Conservation (phyloP, 2,888 invertebrate genomes). For the Eupithecia subfuscata region DNA sequence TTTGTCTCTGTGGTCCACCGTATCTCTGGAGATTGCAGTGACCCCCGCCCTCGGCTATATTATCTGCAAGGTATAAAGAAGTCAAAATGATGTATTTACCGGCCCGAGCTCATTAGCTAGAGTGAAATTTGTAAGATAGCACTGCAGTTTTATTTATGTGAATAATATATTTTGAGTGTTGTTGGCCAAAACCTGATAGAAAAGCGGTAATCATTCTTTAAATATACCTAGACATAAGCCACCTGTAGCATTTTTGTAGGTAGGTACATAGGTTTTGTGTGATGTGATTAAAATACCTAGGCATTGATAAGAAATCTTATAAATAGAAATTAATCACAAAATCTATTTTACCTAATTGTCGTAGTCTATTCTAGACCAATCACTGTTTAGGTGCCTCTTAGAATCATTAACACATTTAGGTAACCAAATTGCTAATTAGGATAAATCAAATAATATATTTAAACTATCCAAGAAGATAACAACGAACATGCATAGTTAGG, state of each 20-base stretch:
- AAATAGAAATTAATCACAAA: not conserved
- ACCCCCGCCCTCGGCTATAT: constrained; percentile 70
- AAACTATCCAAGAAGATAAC: not conserved
- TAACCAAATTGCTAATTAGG: not conserved
- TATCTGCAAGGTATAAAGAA: constrained; percentile 78
- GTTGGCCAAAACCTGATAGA: not conserved
- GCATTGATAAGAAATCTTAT: not conserved
- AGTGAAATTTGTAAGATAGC: constrained; percentile 53
- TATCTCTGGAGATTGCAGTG: constrained; percentile 68
- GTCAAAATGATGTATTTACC: constrained; percentile 60
- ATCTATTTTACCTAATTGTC: not conserved
- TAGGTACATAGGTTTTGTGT: not conserved
- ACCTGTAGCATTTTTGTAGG: not conserved
- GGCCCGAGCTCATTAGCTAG: constrained; percentile 37
- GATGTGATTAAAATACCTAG: not conserved
- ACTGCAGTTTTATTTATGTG: constrained; percentile 23
- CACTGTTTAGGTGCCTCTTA: not conserved
- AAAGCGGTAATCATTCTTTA: constrained; percentile 4
- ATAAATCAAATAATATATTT: not conserved
- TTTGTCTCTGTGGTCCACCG: constrained; percentile 1
- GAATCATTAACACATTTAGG: not conserved
- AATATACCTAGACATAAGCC: not conserved
- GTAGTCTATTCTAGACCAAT: not conserved
- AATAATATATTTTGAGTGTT: constrained; percentile 15
- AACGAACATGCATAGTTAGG: not conserved